A percentile compares a stretch with the other conserved stretches of the same genome.
Conservation (phyloP, 2,113 vertebrate genomes). For the Collichthys lucidus region DNA sequence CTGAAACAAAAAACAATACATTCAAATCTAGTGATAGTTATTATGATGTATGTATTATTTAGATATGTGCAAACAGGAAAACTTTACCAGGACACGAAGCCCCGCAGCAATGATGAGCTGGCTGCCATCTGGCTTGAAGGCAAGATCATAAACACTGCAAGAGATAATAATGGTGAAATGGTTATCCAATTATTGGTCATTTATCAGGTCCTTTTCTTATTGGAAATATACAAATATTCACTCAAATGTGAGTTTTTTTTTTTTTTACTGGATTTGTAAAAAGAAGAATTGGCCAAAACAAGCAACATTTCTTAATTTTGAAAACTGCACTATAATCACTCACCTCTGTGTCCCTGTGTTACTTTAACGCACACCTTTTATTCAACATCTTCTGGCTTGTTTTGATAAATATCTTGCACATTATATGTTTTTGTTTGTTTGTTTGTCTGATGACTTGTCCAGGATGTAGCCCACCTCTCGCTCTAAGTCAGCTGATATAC, state of each 20-base stretch:
- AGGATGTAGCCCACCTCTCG: too few relatives aligned
- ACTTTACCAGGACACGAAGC: constrained; percentile 92
- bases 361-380: too few relatives aligned
- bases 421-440: too few relatives aligned
- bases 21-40: background rate
- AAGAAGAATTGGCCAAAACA: background rate
- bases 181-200: background rate
- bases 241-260: background rate
- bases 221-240: background rate
- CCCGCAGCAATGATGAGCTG: constrained; percentile 97
- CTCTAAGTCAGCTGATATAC: too few relatives aligned
- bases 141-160: constrained; percentile 93
- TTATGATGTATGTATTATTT: background rate
- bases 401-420: too few relatives aligned
- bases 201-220: background rate
- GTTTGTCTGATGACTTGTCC: too few relatives aligned
- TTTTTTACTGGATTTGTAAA: too few relatives aligned
- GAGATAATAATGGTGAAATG: constrained; percentile 10
- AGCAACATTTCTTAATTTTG: background rate
- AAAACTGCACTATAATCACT: background rate
- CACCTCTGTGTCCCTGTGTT: too few relatives aligned
- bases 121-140: constrained; percentile 97
- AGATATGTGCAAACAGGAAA: background rate
- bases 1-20: constrained; percentile 75
- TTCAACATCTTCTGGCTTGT: too few relatives aligned